Conservation (phyloP, 2,888 invertebrate genomes). For the Anarsia innoxiella region DNA sequence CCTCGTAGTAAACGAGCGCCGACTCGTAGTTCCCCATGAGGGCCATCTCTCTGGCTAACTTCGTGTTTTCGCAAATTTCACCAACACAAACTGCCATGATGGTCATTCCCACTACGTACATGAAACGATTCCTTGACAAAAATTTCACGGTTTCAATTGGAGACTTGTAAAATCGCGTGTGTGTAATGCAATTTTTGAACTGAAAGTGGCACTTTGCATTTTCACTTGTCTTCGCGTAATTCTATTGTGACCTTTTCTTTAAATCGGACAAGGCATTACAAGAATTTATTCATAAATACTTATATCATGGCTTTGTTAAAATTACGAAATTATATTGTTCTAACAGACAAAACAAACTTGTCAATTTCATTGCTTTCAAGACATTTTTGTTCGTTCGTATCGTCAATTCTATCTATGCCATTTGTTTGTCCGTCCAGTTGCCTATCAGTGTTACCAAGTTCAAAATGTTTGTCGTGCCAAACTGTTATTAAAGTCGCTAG, state of each 20-base stretch:
- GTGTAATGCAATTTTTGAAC: background rate
- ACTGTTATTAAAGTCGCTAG: no score
- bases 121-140: constrained; percentile 54
- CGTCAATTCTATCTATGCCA: no score
- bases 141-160: constrained; percentile 26
- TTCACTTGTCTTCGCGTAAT: constrained; percentile 23
- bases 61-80: constrained; percentile 96
- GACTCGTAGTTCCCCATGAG: constrained; percentile 97
- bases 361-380: constrained; percentile 42
- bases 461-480: no score
- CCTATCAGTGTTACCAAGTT: no score
- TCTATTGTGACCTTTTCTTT: constrained; percentile 30
- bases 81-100: constrained; percentile 92
- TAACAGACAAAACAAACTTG: constrained; percentile 56
- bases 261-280: constrained; percentile 27
- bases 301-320: constrained; percentile 43
- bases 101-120: constrained; percentile 78
- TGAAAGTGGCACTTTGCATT: constrained; percentile 13
- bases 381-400: constrained; percentile 6
- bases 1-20: constrained; percentile 94
- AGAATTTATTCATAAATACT: constrained; percentile 25
- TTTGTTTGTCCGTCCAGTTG: no score
- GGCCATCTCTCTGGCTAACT: constrained; percentile 95
- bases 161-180: constrained; percentile 5
- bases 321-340: constrained; percentile 42